Evolutionary conservation across 2,888 invertebrate species (phyloP).

Genomic region (Drosophila merina): DNA sequence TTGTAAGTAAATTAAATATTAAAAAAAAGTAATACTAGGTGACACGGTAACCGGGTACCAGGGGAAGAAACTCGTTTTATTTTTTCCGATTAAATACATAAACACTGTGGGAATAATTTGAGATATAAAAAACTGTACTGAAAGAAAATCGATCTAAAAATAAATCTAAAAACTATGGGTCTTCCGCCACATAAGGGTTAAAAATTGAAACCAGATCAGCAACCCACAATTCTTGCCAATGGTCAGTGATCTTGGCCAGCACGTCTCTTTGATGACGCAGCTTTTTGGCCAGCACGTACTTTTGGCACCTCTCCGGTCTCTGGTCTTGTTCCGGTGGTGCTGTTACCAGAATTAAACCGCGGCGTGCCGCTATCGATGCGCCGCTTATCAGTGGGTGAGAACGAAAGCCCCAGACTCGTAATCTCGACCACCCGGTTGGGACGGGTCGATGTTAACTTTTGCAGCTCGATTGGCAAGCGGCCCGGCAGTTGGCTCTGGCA

Average conservation of each 20-base stretch:
- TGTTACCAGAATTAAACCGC: constrained; percentile 54
- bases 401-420: background rate
- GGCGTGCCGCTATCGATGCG: constrained; percentile 53
- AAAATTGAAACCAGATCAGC: background rate
- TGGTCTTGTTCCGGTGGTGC: constrained; percentile 33
- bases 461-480: constrained; percentile 21
- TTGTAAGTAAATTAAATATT: no score
- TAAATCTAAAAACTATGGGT: no score
- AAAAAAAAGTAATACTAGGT: no score
- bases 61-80: no score
- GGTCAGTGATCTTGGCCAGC: constrained; percentile 26
- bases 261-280: constrained; percentile 33
- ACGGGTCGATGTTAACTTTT: constrained; percentile 35
- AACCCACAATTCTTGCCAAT: constrained; percentile 9
- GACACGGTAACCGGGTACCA: no score
- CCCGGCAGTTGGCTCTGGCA: constrained; percentile 51
- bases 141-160: no score
- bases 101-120: no score
- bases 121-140: no score
- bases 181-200: no score
- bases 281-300: constrained; percentile 7
- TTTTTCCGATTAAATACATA: no score
- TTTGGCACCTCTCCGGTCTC: background rate
- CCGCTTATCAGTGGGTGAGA: constrained; percentile 52
- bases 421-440: constrained; percentile 33